phyloP scores from a whole-genome alignment of 2,888 invertebrate species.

The Lutraria lutraria region DNA sequence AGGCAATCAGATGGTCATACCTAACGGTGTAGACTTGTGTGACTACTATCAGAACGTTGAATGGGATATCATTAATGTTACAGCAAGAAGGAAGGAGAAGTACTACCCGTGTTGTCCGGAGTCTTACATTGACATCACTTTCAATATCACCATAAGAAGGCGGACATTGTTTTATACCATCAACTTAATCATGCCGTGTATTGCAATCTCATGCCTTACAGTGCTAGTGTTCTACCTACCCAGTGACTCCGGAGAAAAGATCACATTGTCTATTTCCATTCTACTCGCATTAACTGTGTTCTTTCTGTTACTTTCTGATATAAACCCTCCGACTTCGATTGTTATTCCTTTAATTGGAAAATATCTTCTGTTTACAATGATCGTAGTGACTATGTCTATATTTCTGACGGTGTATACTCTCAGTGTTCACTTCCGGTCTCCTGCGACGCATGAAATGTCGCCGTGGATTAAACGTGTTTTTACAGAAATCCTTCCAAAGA shows the following conservation, averaged over 20 bases:
- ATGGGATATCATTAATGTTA: conserved; percentile 89
- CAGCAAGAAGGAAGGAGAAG: conserved; percentile 83
- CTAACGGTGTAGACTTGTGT: conserved; percentile 84
- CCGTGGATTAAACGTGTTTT: conserved; percentile 98
- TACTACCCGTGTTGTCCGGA: conserved; percentile 88
- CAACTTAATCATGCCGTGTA: conserved; percentile 97
- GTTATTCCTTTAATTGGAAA: conserved; percentile 98
- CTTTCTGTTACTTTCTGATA: conserved; percentile 98
- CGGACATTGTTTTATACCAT: conserved; percentile 96
- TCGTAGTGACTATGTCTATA: conserved; percentile 97
- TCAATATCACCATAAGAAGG: conserved; percentile 86
- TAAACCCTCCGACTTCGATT: conserved; percentile 98
- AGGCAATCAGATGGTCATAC: conserved; percentile 73
- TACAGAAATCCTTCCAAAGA: conserved; percentile 96
- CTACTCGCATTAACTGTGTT: conserved; percentile 99
- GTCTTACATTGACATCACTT: conserved; percentile 87
- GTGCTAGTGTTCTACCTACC: conserved; percentile 98
- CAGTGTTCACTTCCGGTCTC: conserved; percentile 98
- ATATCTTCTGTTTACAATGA: conserved; percentile 98
- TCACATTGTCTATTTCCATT: conserved; percentile 97
- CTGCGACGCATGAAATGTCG: conserved; percentile 98
- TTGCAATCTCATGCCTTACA: conserved; percentile 97
- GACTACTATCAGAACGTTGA: conserved; percentile 85
- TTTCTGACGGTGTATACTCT: conserved; percentile 98
- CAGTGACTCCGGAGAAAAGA: conserved; percentile 98